A percentile compares a stretch with the other conserved stretches of the same genome.
phyloP scores from a whole-genome alignment of 2,113 vertebrate genomes.

The Oreochromis spilurus region DNA sequence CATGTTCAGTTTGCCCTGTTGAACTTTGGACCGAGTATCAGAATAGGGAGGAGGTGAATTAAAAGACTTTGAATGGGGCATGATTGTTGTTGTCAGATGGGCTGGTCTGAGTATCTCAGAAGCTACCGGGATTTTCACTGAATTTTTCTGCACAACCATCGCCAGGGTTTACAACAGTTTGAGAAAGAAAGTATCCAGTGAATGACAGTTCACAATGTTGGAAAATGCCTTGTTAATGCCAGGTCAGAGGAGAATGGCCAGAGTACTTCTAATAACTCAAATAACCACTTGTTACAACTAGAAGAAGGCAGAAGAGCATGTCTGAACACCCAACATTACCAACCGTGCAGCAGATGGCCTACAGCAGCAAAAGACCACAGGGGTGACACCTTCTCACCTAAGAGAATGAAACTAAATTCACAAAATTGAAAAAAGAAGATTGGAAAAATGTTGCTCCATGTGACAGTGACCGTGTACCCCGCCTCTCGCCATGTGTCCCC shows the following conservation, averaged over 20 bases:
- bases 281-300: neutral
- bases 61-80: neutral
- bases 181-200: neutral
- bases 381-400: neutral
- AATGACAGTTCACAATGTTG: neutral
- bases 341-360: neutral
- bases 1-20: neutral
- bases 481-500: accelerated
- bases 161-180: neutral
- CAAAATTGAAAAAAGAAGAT: neutral
- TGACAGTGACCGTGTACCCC: neutral
- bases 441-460: neutral
- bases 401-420: neutral
- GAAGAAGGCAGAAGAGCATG: neutral
- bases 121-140: neutral
- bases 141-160: neutral
- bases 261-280: neutral
- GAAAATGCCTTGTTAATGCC: neutral
- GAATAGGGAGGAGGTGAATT: neutral
- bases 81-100: neutral
- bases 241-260: neutral
- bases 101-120: neutral
- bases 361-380: neutral
- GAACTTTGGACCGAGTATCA: accelerated
- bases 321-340: neutral